A percentile compares a stretch with the other conserved stretches of the same genome.
Evolutionary conservation across 2,888 invertebrate species (phyloP).

Genomic region (Urechis unicinctus): DNA sequence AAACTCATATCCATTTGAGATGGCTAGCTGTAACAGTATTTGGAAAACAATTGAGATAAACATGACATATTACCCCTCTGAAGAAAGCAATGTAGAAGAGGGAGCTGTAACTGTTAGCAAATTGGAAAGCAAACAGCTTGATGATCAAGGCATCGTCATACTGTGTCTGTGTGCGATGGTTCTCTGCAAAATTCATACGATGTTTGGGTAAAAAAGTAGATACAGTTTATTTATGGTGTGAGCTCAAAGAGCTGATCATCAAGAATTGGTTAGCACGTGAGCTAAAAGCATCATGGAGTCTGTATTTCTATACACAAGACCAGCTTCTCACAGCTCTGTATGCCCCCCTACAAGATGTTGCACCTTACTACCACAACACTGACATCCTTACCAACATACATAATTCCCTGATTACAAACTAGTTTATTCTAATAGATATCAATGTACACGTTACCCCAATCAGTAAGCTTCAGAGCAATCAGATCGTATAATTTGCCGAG

Average conservation of each 20-base stretch:
- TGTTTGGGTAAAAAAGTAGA: conserved; percentile 15
- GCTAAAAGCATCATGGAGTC: no score
- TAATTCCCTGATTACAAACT: not conserved
- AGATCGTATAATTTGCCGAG: conserved; percentile 47
- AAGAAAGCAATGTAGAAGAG: conserved; percentile 55
- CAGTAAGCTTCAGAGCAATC: conserved; percentile 47
- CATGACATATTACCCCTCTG: conserved; percentile 46
- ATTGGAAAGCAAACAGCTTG: conserved; percentile 54
- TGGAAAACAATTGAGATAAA: not conserved
- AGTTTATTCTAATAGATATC: not conserved
- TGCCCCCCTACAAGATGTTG: no score
- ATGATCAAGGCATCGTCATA: conserved; percentile 52
- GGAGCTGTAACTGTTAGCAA: conserved; percentile 54
- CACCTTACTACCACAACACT: no score
- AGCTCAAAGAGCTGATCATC: no score
- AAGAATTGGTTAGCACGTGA: no score
- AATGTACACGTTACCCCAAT: conserved; percentile 44
- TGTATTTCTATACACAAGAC: no score
- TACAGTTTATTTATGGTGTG: no score
- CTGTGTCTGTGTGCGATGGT: conserved; percentile 52
- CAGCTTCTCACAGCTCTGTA: no score
- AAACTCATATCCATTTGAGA: no score
- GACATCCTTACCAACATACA: no score
- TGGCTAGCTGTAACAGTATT: no score
- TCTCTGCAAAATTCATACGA: no score